phyloP scores from a whole-genome alignment of 2,113 vertebrate genomes.

The Tetrao urogallus region DNA sequence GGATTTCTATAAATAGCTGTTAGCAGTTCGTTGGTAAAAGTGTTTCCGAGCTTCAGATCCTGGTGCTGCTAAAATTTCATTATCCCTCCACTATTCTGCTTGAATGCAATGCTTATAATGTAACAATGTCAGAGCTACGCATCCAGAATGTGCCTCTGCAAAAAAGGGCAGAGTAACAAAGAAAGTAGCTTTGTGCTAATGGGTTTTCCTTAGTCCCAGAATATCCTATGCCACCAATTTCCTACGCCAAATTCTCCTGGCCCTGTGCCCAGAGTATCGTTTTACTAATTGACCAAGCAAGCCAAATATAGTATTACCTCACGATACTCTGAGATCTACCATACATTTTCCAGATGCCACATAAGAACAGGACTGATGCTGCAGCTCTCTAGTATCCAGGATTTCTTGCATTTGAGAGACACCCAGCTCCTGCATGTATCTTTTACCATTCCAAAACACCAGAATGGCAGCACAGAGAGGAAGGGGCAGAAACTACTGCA shows the following conservation, averaged over 20 bases:
- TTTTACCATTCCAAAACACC: not conserved
- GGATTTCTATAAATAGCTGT: not conserved
- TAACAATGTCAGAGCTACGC: not conserved
- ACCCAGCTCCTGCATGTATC: fast-evolving
- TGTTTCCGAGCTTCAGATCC: not conserved
- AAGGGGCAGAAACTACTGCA: not conserved
- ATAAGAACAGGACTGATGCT: not conserved
- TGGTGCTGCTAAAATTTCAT: not conserved
- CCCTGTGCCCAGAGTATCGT: not conserved
- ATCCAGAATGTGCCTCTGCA: not conserved
- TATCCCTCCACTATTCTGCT: not conserved
- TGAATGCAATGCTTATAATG: not conserved
- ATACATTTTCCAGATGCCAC: constrained; percentile 17
- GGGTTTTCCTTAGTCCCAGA: not conserved
- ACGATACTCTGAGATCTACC: not conserved
- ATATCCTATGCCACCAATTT: not conserved
- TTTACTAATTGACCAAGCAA: constrained; percentile 25
- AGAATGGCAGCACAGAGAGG: fast-evolving
- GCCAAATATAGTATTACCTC: constrained; percentile 21
- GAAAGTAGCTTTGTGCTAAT: not conserved
- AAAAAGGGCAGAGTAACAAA: not conserved
- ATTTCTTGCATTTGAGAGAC: not conserved
- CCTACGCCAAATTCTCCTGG: not conserved
- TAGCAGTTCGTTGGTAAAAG: not conserved
- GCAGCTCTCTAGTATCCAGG: not conserved